These are phyloP conservation scores for Furcifer pardalis DNA, from an alignment of 2,797 vertebrate species.

Conservation along the genomic window DNA sequence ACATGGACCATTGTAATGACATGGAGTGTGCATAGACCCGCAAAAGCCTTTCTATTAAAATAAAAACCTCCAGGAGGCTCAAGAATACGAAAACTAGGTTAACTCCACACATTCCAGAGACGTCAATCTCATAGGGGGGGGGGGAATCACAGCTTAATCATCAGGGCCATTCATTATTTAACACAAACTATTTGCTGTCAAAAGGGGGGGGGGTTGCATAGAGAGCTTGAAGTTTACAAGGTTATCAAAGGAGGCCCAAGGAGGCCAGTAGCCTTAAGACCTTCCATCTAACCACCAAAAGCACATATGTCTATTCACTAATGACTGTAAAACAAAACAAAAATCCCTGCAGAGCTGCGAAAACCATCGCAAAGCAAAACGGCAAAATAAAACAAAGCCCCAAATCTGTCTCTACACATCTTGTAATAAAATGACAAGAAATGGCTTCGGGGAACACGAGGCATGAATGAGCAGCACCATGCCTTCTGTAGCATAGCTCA, in stretches of 20 bases:
- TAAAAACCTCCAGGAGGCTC: slow-evolving; percentile 38
- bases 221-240: background rate
- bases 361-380: slow-evolving; percentile 4
- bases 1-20: slow-evolving; percentile 49
- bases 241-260: background rate
- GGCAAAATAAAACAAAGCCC: background rate
- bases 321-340: slow-evolving; percentile 32
- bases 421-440: background rate
- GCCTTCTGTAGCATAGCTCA: background rate
- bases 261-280: slow-evolving; percentile 31
- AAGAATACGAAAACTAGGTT: slow-evolving; percentile 67
- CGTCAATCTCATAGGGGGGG: background rate
- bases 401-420: slow-evolving; percentile 4
- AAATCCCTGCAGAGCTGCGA: background rate
- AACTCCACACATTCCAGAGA: slow-evolving; percentile 50
- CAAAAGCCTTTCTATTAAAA: slow-evolving; percentile 51
- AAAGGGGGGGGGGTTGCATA: background rate
- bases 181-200: slow-evolving; percentile 52
- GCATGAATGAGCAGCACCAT: background rate
- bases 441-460: slow-evolving; percentile 8
- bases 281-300: slow-evolving; percentile 35
- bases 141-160: slow-evolving; percentile 50
- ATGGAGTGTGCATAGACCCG: background rate
- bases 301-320: slow-evolving; percentile 43
- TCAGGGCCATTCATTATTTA: slow-evolving; percentile 64